phyloP scores from a whole-genome alignment of 2,888 invertebrate species.

The Tachina lurida region DNA sequence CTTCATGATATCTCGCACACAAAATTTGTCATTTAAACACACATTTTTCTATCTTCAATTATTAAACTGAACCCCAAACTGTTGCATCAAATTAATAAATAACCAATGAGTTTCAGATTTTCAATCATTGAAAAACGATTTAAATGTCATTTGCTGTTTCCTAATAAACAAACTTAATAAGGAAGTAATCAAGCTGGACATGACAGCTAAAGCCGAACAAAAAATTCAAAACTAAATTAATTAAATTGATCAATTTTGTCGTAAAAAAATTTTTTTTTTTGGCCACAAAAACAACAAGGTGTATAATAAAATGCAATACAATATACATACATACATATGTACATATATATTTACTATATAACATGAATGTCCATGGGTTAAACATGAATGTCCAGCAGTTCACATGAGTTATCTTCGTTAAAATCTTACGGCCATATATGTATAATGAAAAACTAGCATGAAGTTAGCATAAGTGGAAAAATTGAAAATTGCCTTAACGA shows the following conservation, averaged over 20 bases:
- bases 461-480: too few relatives aligned
- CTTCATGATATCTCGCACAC: too few relatives aligned
- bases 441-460: too few relatives aligned
- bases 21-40: background rate
- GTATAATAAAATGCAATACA: slow-evolving; percentile 17
- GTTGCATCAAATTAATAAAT: slow-evolving; percentile 45
- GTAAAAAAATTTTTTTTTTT: slow-evolving; percentile 38
- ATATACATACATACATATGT: background rate
- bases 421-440: too few relatives aligned
- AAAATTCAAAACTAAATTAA: slow-evolving; percentile 3
- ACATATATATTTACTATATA: background rate
- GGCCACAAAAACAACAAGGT: slow-evolving; percentile 49
- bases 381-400: slow-evolving; percentile 4
- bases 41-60: background rate
- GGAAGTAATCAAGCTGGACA: slow-evolving; percentile 60
- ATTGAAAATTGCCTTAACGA: too few relatives aligned
- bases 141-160: slow-evolving; percentile 62
- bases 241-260: slow-evolving; percentile 54
- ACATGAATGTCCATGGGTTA: background rate
- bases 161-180: slow-evolving; percentile 65
- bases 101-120: slow-evolving; percentile 51
- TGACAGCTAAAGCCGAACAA: slow-evolving; percentile 49
- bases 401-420: background rate
- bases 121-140: slow-evolving; percentile 68
- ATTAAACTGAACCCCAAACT: slow-evolving; percentile 14